Conservation (phyloP, 2,888 invertebrate species). For the Schrankia costaestrigalis region DNA sequence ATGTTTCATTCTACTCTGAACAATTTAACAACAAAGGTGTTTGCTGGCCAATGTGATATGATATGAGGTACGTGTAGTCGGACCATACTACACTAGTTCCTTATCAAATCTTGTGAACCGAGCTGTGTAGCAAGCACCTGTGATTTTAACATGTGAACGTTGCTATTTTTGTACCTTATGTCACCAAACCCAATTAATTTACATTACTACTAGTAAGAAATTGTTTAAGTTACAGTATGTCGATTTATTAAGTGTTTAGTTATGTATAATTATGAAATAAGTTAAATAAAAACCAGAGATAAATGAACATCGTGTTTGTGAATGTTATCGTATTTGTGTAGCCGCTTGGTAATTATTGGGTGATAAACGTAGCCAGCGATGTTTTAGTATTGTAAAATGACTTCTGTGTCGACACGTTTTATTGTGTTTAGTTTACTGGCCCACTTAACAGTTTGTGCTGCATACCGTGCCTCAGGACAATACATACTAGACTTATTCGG, state of each 20-base stretch:
- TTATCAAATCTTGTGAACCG: too few relatives aligned
- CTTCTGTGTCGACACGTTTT: constrained; percentile 54
- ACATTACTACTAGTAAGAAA: too few relatives aligned
- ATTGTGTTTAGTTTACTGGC: constrained; percentile 52
- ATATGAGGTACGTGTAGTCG: too few relatives aligned
- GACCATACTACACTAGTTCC: too few relatives aligned
- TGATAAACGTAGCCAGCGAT: constrained; percentile 47
- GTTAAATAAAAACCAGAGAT: constrained; percentile 17
- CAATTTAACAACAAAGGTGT: not conserved
- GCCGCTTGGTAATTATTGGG: constrained; percentile 35
- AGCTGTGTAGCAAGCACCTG: too few relatives aligned
- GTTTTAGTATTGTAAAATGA: constrained; percentile 60
- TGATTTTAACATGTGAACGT: too few relatives aligned
- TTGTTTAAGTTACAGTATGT: too few relatives aligned
- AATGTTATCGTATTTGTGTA: constrained; percentile 33
- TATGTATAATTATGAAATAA: constrained; percentile 8
- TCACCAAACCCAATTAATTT: too few relatives aligned
- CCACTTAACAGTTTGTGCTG: constrained; percentile 44
- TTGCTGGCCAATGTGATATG: too few relatives aligned
- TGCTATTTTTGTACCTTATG: too few relatives aligned
- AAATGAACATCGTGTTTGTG: constrained; percentile 22
- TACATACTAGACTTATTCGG: constrained; percentile 56
- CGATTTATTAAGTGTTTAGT: too few relatives aligned
- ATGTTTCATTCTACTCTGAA: not conserved
- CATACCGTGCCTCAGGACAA: constrained; percentile 43